Evolutionary conservation across 2,113 vertebrate genomes (phyloP).

Genomic region (Corythaixoides concolor): DNA sequence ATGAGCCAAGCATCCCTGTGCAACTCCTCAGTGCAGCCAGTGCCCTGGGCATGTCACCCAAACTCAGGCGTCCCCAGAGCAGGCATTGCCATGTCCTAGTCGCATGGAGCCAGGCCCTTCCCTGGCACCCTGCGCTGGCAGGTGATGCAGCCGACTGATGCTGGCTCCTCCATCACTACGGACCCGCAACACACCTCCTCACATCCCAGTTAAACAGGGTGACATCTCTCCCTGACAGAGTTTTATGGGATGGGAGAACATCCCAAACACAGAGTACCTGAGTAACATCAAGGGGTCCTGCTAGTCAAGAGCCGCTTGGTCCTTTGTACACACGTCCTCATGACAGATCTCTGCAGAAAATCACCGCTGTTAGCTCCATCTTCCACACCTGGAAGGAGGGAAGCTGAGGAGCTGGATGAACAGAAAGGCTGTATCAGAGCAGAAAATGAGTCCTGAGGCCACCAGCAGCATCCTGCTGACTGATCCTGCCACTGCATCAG

Average conservation of each 20-base stretch:
- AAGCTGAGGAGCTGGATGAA: not conserved
- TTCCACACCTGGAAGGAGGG: not conserved
- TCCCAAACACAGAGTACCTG: not conserved
- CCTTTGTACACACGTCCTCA: fast-evolving
- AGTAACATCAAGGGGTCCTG: fast-evolving
- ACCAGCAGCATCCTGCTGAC: not conserved
- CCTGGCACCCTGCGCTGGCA: not conserved
- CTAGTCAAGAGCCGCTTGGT: fast-evolving
- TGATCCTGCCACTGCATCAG: not conserved
- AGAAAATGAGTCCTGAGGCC: not conserved
- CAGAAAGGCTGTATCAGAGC: not conserved
- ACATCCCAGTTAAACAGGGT: not conserved
- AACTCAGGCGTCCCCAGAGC: fast-evolving
- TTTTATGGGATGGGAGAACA: not conserved
- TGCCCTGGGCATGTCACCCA: fast-evolving
- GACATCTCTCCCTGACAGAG: fast-evolving
- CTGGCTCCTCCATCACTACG: not conserved
- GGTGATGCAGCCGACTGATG: fast-evolving
- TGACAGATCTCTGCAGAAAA: not conserved
- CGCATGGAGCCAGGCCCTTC: not conserved
- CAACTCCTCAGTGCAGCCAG: not conserved
- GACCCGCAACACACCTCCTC: not conserved
- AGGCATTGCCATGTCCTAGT: not conserved
- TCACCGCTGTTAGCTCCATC: not conserved
- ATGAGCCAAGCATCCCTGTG: not conserved